These are phyloP conservation scores for Macrostomum lignano DNA, from an alignment of 1,140 invertebrate genomes.

Conservation along the genomic window DNA sequence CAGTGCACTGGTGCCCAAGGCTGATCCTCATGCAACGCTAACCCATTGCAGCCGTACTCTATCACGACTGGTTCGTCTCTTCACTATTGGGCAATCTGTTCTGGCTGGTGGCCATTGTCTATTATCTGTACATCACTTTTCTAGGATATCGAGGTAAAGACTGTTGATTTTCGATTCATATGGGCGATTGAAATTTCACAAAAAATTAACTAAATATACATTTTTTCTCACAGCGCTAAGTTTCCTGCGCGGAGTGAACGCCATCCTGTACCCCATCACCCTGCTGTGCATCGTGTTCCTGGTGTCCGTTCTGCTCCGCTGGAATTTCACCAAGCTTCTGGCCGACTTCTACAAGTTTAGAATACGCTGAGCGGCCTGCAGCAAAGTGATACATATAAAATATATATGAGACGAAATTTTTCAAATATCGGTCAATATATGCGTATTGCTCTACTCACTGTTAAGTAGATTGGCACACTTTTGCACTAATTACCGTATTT, in stretches of 20 bases:
- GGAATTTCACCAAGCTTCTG: conserved; percentile 39
- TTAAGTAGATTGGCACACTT: too few relatives aligned
- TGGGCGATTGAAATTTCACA: not conserved
- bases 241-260: conserved; percentile 54
- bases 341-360: conserved; percentile 50
- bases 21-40: too few relatives aligned
- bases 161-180: conserved; percentile 11
- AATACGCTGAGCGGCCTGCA: conserved; percentile 27
- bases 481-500: too few relatives aligned
- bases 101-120: conserved; percentile 61
- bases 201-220: conserved; percentile 1
- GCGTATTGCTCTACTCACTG: too few relatives aligned
- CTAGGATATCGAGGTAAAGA: conserved; percentile 78
- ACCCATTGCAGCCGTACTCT: conserved; percentile 40
- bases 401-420: too few relatives aligned
- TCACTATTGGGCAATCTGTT: conserved; percentile 64
- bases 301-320: conserved; percentile 36
- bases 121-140: conserved; percentile 90
- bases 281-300: conserved; percentile 48
- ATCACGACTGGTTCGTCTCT: conserved; percentile 38
- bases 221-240: conserved; percentile 43
- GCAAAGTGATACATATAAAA: not conserved
- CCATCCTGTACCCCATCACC: conserved; percentile 57
- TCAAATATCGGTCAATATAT: too few relatives aligned
- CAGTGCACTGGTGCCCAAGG: too few relatives aligned